Percentiles rank a stretch among this genome's conserved stretches.
These are phyloP conservation scores for Cremastinae sp. DNA, from an alignment of 2,888 invertebrate species.

Conservation along the genomic window DNA sequence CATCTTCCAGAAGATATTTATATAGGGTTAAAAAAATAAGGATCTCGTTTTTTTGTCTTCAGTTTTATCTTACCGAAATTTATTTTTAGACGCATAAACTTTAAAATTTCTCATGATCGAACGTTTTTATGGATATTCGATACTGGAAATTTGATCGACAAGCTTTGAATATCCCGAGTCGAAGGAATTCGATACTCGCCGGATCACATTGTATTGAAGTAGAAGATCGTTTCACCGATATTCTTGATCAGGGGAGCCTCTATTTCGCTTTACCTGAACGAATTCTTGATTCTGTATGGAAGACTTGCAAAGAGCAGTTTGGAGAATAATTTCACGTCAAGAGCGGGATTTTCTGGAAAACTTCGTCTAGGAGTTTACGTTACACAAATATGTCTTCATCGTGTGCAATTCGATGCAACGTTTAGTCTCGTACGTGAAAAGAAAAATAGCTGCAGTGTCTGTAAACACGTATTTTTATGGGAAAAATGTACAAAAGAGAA, in stretches of 20 bases:
- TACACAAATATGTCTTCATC: not conserved
- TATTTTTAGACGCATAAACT: too few species aligned
- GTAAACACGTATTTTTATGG: not conserved
- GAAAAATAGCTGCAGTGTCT: too few species aligned
- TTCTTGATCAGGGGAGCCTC: conserved; percentile 3
- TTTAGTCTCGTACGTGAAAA: not conserved
- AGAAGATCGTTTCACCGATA: conserved; percentile 23
- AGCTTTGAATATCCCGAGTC: not conserved
- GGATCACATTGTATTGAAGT: conserved; percentile 14
- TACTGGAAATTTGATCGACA: not conserved
- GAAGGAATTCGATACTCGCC: conserved; percentile 31
- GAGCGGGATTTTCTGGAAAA: conserved; percentile 49
- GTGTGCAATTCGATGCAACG: not conserved
- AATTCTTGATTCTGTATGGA: too few species aligned
- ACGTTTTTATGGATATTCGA: not conserved
- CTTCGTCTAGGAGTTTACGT: conserved; percentile 22
- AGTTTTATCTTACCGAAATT: too few species aligned
- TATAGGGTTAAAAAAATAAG: too few species aligned
- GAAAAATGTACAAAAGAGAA: not conserved
- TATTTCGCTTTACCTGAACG: not conserved
- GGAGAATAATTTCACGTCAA: conserved; percentile 62
- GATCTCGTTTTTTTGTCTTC: too few species aligned
- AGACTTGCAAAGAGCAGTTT: conserved; percentile 66
- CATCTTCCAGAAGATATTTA: too few species aligned
- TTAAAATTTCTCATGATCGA: not conserved